A percentile compares a stretch with the other conserved stretches of the same genome.
These are phyloP conservation scores for Ornithorhynchus anatinus DNA, from an alignment of 2,113 vertebrate genomes.

Conservation along the genomic window DNA sequence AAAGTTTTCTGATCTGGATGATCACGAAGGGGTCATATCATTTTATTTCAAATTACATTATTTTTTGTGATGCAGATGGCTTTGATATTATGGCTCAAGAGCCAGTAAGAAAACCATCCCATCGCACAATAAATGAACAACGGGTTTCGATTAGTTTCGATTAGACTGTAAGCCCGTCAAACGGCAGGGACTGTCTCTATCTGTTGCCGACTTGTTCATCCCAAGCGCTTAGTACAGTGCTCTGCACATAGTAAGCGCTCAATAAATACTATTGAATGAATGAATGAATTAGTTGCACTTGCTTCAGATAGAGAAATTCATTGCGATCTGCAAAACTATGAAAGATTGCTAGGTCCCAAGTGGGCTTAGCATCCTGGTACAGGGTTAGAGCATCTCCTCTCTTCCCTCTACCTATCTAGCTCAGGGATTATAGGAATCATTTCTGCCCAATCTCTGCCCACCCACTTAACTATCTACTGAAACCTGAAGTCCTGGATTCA, in stretches of 20 bases:
- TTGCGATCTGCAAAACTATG: neutral
- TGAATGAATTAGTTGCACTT: no score
- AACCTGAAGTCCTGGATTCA: neutral
- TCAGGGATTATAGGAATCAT: conserved; percentile 1
- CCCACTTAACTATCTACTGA: neutral
- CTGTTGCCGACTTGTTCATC: no score
- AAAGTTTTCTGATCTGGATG: neutral
- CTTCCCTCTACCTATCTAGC: neutral
- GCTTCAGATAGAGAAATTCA: conserved; percentile 7
- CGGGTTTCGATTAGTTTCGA: no score
- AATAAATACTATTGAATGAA: no score
- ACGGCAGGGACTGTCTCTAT: no score
- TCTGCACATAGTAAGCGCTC: no score
- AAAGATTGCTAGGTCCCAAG: neutral
- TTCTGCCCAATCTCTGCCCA: neutral
- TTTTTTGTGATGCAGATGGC: neutral
- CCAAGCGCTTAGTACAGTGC: no score
- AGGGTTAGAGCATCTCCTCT: neutral
- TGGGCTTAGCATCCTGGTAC: neutral
- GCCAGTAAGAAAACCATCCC: neutral
- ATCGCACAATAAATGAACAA: neutral
- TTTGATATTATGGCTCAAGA: neutral
- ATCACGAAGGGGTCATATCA: neutral
- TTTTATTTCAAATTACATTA: neutral
- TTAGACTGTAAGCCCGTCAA: no score